Evolutionary conservation across 2,888 invertebrate genomes (phyloP).

Genomic region (Melipona beecheii): DNA sequence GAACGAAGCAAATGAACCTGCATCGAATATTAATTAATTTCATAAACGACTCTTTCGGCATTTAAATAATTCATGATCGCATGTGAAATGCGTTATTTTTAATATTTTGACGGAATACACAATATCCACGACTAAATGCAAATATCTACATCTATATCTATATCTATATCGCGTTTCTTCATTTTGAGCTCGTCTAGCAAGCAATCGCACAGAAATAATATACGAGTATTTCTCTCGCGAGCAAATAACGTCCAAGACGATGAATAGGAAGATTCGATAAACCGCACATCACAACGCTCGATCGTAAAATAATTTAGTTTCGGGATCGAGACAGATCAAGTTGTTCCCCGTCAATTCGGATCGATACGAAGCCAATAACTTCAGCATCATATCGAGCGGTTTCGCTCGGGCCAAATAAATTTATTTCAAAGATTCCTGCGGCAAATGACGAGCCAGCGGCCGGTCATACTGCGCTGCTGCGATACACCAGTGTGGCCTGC

Average conservation of each 20-base stretch:
- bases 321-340: not conserved
- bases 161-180: too few species aligned
- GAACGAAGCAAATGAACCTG: not conserved
- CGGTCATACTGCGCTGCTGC: conserved; percentile 41
- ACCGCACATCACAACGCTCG: not conserved
- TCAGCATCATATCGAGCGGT: conserved; percentile 23
- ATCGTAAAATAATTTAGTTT: conserved; percentile 7
- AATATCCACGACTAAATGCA: not conserved
- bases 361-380: conserved; percentile 17
- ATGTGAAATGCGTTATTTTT: not conserved
- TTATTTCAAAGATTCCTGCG: conserved; percentile 59
- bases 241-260: too few species aligned
- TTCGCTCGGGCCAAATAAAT: conserved; percentile 41
- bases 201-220: not conserved
- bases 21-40: conserved; percentile 3
- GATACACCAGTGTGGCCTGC: conserved; percentile 45
- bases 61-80: not conserved
- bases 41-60: not conserved
- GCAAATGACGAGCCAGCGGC: conserved; percentile 55
- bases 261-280: too few species aligned
- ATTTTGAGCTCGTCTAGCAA: too few species aligned
- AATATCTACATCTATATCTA: too few species aligned
- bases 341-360: not conserved
- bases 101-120: not conserved
- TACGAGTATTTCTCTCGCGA: too few species aligned